A percentile compares a stretch with the other conserved stretches of the same genome.
Evolutionary conservation across 1,140 invertebrate genomes (phyloP).

Genomic region (Leptoteleia sp.): DNA sequence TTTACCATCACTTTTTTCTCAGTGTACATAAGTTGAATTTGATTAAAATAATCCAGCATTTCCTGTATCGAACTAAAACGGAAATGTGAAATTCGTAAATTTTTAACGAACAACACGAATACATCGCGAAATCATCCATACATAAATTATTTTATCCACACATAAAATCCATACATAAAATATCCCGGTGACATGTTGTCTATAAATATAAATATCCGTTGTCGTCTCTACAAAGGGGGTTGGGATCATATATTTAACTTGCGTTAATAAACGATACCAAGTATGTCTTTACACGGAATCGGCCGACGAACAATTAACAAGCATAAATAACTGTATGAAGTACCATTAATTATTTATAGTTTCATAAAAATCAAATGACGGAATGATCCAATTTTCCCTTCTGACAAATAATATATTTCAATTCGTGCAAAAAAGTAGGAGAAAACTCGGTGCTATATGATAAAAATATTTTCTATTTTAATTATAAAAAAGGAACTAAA

Average conservation of each 20-base stretch:
- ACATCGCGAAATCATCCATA: constrained; percentile 9
- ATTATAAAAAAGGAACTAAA: too few species aligned
- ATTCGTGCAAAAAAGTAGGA: too few species aligned
- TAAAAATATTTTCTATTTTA: too few species aligned
- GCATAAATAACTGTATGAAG: neutral
- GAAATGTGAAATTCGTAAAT: constrained; percentile 19
- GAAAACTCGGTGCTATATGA: too few species aligned
- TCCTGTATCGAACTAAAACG: too few species aligned
- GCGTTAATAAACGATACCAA: constrained; percentile 21
- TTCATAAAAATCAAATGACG: too few species aligned
- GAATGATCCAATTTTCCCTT: neutral
- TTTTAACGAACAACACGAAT: constrained; percentile 8
- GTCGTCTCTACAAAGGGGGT: constrained; percentile 8
- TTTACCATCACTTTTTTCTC: too few species aligned
- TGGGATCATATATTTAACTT: constrained; percentile 20
- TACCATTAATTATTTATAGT: too few species aligned
- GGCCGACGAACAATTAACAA: constrained; percentile 10
- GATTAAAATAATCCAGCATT: too few species aligned
- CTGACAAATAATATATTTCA: neutral
- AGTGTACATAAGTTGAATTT: too few species aligned
- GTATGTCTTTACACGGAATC: constrained; percentile 7
- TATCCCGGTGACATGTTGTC: constrained; percentile 13
- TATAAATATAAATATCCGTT: constrained; percentile 24
- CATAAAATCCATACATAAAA: too few species aligned
- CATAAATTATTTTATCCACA: too few species aligned